These are phyloP conservation scores for Noctua janthina DNA, from an alignment of 2,888 invertebrate species.

Conservation along the genomic window DNA sequence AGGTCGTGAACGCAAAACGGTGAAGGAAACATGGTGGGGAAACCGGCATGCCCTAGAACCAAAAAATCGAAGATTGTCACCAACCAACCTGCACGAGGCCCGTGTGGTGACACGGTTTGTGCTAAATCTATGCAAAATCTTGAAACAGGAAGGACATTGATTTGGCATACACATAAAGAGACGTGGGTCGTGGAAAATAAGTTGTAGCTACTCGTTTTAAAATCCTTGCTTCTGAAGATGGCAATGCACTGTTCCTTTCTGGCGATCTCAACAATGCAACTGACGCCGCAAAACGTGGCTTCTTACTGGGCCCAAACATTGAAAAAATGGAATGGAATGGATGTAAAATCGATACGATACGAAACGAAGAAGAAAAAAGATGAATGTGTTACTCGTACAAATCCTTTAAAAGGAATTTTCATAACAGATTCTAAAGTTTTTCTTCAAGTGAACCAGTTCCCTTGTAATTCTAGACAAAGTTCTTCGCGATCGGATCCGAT, in stretches of 20 bases:
- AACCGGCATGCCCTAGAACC: background rate
- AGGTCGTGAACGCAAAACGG: background rate
- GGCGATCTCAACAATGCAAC: background rate
- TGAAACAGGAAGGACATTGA: background rate
- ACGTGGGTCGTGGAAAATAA: no score
- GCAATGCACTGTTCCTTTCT: background rate
- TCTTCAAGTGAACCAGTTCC: background rate
- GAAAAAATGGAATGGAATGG: no score
- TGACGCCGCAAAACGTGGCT: background rate
- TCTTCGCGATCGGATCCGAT: constrained; percentile 79
- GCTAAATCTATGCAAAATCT: background rate
- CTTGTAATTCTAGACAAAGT: constrained; percentile 73
- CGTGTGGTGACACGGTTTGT: background rate
- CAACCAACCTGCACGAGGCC: background rate
- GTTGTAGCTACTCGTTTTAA: background rate
- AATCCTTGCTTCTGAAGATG: background rate
- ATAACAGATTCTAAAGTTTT: background rate
- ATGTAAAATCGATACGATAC: background rate
- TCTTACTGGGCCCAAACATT: background rate
- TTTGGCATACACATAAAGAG: background rate
- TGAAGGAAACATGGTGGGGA: background rate
- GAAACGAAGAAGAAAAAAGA: background rate
- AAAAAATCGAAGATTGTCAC: background rate
- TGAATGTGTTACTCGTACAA: background rate
- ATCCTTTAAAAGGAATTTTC: background rate